Base-by-base conservation (phyloP, 2,888 invertebrate genomes). In the Phyllotreta cruciferae region DNA sequence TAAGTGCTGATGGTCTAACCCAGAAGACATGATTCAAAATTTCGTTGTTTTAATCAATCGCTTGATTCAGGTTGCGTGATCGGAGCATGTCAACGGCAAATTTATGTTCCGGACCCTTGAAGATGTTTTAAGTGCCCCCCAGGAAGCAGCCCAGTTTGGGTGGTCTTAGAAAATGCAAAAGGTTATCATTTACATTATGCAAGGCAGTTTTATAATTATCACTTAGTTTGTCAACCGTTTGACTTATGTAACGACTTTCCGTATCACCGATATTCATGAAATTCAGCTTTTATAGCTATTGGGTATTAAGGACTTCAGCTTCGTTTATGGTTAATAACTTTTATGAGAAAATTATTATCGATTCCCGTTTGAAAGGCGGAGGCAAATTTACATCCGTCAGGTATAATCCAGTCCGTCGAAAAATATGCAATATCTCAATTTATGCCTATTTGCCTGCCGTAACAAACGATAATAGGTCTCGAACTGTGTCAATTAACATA, bases 101-200 rank as follows among this genome's bases (percentile, higher is more conserved):
- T 79, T 78, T 79, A 79, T 78, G 77, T 76, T 74, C 76, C 72
- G 76, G 77, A 70, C 78, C 78, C 73, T 75, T 75, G 75, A 79
- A 79, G 80, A 80, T 69, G 70, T 74, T 72, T 78, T 76, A 76
- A 77, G 73, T 77, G 78, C 79, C 80, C 78, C 80, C 80, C 79
- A 78, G 79, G 78, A 79, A 77, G 78, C 79, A 71, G 74, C 74
- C 73, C 73, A 72, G 75, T 77, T 75, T 76, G 76, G 77, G 77
- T 77, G 77, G 77, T 77, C 77, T 74, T 74, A 73, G 74, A 74
- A 70, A 69, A 69, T 72, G 75, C 74, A 73, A 75, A 60, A 74
- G 72, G 70, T 74, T 74, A 74, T 74, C 75, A 64, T 61, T 57
- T 57, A 64, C 57, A 75, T 77, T 76, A 76, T 75, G 75, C 76